Conservation (phyloP, 2,797 vertebrate species). For the Poeciliopsis presidionis region DNA sequence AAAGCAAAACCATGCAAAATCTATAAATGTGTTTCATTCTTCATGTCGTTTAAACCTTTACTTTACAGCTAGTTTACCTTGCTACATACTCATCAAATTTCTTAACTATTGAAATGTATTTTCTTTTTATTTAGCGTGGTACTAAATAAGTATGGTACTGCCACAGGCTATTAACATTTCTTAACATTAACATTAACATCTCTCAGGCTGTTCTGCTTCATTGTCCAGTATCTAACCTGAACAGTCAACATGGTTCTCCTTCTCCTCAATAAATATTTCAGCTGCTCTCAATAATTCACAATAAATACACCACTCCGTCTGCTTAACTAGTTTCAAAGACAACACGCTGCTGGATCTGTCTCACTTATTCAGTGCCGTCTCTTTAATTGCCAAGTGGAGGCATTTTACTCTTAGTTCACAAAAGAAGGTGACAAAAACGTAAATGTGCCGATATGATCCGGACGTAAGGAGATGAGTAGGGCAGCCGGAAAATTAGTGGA, state of each 20-base stretch:
- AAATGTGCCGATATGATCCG: constrained; percentile 20
- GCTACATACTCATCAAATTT: not conserved
- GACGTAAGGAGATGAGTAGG: constrained; percentile 6
- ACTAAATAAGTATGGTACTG: not conserved
- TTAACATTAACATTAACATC: no score
- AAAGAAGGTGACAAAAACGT: constrained; percentile 23
- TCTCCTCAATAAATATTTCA: constrained; percentile 70
- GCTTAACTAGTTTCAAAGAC: constrained; percentile 46
- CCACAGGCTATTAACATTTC: constrained; percentile 8
- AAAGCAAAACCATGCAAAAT: not conserved
- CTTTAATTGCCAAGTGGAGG: constrained; percentile 22
- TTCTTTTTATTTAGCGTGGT: not conserved
- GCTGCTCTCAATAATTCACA: constrained; percentile 67
- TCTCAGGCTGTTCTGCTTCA: constrained; percentile 33
- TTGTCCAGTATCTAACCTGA: constrained; percentile 52
- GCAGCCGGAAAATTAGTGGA: constrained; percentile 2
- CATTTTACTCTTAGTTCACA: not conserved
- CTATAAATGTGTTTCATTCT: not conserved
- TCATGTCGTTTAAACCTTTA: not conserved
- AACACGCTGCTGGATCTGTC: constrained; percentile 33
- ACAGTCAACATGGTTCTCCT: constrained; percentile 47
- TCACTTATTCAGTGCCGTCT: constrained; percentile 27
- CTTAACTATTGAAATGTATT: not conserved
- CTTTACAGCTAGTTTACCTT: not conserved
- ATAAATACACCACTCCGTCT: constrained; percentile 48